Percentiles rank a stretch among this genome's conserved stretches.
These are phyloP conservation scores for Falco columbarius DNA, from an alignment of 2,797 vertebrate genomes.

Conservation along the genomic window DNA sequence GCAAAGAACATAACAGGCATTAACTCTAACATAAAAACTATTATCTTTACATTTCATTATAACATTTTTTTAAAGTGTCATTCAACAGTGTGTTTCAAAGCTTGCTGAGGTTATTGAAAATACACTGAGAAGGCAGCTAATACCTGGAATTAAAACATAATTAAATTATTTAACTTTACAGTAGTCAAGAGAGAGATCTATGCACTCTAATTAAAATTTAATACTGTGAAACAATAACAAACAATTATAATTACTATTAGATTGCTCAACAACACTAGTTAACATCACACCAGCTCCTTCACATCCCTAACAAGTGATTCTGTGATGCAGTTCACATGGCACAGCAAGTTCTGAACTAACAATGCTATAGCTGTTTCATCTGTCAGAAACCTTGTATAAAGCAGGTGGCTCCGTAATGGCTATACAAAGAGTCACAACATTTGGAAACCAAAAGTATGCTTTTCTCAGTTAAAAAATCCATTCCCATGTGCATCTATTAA, in stretches of 20 bases:
- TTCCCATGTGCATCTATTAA: background rate
- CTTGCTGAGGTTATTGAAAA: background rate
- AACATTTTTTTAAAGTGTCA: background rate
- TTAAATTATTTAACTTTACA: background rate
- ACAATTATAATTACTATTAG: conserved; percentile 6
- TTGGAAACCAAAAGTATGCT: background rate
- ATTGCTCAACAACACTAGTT: background rate
- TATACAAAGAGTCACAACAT: background rate
- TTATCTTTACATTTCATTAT: background rate
- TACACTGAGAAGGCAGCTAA: background rate
- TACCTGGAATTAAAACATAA: background rate
- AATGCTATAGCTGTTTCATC: background rate
- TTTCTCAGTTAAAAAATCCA: background rate
- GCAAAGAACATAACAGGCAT: background rate
- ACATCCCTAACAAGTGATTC: background rate
- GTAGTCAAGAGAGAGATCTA: background rate
- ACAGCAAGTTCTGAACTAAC: background rate
- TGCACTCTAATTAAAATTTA: conserved; percentile 15
- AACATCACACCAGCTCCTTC: background rate
- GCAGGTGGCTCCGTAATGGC: background rate
- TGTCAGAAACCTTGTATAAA: background rate
- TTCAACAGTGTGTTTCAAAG: background rate
- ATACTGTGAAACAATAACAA: background rate
- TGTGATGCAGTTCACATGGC: background rate
- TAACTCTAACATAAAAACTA: background rate